Evolutionary conservation across 2,797 vertebrate genomes (phyloP).

Genomic region (Simalia tracyae): DNA sequence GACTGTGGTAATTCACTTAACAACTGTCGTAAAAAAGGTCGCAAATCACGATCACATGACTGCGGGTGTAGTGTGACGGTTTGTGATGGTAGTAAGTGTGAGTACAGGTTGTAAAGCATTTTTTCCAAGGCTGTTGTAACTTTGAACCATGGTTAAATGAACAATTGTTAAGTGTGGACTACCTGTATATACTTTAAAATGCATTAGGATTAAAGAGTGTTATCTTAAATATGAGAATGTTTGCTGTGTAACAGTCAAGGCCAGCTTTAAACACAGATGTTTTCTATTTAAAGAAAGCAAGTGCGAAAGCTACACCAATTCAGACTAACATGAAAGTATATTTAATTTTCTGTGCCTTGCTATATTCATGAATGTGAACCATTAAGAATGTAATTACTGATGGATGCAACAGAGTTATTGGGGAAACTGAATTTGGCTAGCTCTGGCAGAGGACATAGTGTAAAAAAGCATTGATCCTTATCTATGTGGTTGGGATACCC

Average conservation of each 20-base stretch:
- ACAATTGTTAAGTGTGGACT: too few species aligned
- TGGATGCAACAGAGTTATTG: not conserved
- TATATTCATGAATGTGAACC: not conserved
- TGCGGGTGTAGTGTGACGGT: too few species aligned
- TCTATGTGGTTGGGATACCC: not conserved
- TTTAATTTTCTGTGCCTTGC: not conserved
- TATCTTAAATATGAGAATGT: not conserved
- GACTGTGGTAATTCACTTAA: too few species aligned
- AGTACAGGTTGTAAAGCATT: too few species aligned
- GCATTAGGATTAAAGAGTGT: not conserved
- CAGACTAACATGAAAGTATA: not conserved
- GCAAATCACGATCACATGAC: too few species aligned
- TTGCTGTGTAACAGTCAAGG: not conserved
- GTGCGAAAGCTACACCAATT: not conserved
- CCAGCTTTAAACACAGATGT: not conserved
- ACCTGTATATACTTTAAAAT: not conserved
- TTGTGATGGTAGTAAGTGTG: too few species aligned
- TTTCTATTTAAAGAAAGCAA: not conserved
- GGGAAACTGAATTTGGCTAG: not conserved
- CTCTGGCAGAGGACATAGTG: not conserved
- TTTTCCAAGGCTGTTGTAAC: too few species aligned
- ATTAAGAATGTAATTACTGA: not conserved
- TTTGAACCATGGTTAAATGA: too few species aligned
- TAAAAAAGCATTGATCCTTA: not conserved
- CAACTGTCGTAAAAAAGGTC: too few species aligned